Conservation (phyloP, 2,113 vertebrate genomes). For the Rhinichthys klamathensis region DNA sequence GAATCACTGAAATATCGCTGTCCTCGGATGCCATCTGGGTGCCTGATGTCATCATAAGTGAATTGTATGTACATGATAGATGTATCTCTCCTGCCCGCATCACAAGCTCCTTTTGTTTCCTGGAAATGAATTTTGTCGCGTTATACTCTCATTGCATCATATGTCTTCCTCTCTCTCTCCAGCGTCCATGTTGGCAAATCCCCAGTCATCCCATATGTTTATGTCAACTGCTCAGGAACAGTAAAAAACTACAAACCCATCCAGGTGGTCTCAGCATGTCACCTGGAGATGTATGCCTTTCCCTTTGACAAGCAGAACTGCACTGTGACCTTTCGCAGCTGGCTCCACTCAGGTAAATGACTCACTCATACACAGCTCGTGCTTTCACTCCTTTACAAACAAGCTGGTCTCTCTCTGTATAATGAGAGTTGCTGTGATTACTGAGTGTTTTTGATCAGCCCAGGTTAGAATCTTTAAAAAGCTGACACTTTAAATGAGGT, state of each 20-base stretch:
- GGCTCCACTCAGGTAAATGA: conserved; percentile 79
- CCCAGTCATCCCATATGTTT: conserved; percentile 80
- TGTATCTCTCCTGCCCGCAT: not conserved
- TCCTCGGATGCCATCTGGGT: conserved; percentile 81
- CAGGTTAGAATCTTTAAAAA: conserved; percentile 10
- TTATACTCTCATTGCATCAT: not conserved
- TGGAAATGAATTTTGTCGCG: not conserved
- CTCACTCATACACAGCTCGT: not conserved
- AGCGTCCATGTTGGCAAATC: conserved; percentile 82
- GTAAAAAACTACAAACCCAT: conserved; percentile 83
- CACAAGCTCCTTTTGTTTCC: not conserved
- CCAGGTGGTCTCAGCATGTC: conserved; percentile 82
- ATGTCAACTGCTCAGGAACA: conserved; percentile 83
- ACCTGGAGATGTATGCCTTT: conserved; percentile 81
- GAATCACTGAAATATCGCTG: conserved; percentile 83
- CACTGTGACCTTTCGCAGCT: conserved; percentile 82
- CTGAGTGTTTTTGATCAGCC: conserved; percentile 4
- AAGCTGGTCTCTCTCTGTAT: not conserved
- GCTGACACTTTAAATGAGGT: conserved; percentile 1
- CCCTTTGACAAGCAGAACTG: conserved; percentile 84
- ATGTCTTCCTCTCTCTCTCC: not conserved
- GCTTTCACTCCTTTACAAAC: not conserved
- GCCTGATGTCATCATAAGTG: conserved; percentile 80
- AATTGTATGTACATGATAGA: conserved; percentile 73
- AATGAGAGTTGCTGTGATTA: conserved; percentile 24